These are phyloP conservation scores for Ctenodactylus gundi DNA, from an alignment of 2,113 vertebrate genomes.

Conservation along the genomic window DNA sequence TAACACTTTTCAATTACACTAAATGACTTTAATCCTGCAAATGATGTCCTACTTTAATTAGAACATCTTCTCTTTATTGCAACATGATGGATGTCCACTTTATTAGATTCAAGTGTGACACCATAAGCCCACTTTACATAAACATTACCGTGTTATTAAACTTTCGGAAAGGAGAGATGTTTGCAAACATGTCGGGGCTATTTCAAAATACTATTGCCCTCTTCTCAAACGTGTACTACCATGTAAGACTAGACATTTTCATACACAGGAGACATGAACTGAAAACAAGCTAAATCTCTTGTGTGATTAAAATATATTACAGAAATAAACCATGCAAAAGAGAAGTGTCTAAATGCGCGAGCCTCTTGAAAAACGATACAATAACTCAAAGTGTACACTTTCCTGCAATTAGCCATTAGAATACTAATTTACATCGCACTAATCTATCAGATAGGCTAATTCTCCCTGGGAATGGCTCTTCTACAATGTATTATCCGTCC, in stretches of 20 bases:
- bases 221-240: slow-evolving; percentile 64
- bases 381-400: slow-evolving; percentile 61
- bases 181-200: slow-evolving; percentile 76
- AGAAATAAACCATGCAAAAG: slow-evolving; percentile 55
- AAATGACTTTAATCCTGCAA: slow-evolving; percentile 94
- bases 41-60: slow-evolving; percentile 92
- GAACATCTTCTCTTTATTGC: slow-evolving; percentile 88
- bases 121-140: slow-evolving; percentile 89
- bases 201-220: slow-evolving; percentile 67
- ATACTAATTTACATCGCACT: slow-evolving; percentile 72
- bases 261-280: slow-evolving; percentile 25
- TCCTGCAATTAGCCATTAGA: slow-evolving; percentile 70
- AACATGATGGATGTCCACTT: slow-evolving; percentile 91
- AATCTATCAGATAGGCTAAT: slow-evolving; percentile 63
- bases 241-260: slow-evolving; percentile 47
- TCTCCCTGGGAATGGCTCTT: slow-evolving; percentile 51
- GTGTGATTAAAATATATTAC: slow-evolving; percentile 1
- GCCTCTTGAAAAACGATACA: slow-evolving; percentile 55
- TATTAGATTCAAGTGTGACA: slow-evolving; percentile 91
- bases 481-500: slow-evolving; percentile 35
- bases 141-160: slow-evolving; percentile 88
- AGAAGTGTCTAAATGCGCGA: slow-evolving; percentile 60
- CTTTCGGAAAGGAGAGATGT: slow-evolving; percentile 80
- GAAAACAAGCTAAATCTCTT: slow-evolving; percentile 38
- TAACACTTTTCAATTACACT: slow-evolving; percentile 93